Evolutionary conservation across 2,888 invertebrate species (phyloP).

Genomic region (Biston betularia): DNA sequence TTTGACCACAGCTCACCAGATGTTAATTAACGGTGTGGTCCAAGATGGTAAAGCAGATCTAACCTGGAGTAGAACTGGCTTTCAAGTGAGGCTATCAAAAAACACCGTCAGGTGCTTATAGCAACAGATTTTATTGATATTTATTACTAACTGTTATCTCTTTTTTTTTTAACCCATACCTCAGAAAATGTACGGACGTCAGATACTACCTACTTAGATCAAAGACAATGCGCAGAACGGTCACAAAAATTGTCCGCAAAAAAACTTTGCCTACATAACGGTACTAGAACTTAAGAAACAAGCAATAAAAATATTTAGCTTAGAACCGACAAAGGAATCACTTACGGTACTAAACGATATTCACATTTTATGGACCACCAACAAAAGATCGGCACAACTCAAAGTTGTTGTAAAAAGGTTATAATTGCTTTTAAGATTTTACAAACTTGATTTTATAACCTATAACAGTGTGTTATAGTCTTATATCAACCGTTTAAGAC

Average conservation of each 20-base stretch:
- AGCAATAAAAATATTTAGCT: slow-evolving; percentile 61
- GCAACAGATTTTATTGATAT: no score
- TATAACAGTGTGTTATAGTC: background rate
- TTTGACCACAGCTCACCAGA: no score
- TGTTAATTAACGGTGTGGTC: no score
- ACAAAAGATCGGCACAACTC: slow-evolving; percentile 64
- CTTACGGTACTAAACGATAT: slow-evolving; percentile 56
- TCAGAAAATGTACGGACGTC: background rate
- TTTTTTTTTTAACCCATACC: background rate
- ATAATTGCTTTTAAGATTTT: slow-evolving; percentile 59
- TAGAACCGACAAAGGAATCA: slow-evolving; percentile 46
- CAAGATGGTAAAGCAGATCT: no score
- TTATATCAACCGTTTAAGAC: slow-evolving; percentile 20
- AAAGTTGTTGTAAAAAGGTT: slow-evolving; percentile 69
- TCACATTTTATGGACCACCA: slow-evolving; percentile 58
- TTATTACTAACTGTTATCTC: background rate
- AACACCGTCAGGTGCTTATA: no score
- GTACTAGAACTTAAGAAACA: slow-evolving; percentile 51
- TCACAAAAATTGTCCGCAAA: slow-evolving; percentile 25
- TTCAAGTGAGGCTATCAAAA: no score
- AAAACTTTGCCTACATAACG: slow-evolving; percentile 52
- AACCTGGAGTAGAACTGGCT: no score
- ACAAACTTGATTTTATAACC: slow-evolving; percentile 18
- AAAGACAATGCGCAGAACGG: slow-evolving; percentile 19
- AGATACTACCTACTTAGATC: no score